These are phyloP conservation scores for Mythimna ferrago DNA, from an alignment of 2,888 invertebrate genomes.

Conservation along the genomic window DNA sequence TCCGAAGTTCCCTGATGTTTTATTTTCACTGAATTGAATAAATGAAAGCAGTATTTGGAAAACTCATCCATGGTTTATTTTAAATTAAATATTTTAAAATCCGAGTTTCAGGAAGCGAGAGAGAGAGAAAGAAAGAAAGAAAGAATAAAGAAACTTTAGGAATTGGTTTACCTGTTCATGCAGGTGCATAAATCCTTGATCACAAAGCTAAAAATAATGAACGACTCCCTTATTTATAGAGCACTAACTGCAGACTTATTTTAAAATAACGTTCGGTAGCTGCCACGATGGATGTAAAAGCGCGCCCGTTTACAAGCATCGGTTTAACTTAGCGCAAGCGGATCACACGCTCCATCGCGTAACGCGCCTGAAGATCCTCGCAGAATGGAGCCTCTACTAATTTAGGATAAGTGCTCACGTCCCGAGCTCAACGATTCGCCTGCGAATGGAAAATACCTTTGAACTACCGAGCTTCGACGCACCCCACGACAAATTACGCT, in stretches of 20 bases:
- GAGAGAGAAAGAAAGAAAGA: neutral
- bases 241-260: constrained; percentile 45
- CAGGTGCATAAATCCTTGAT: constrained; percentile 8
- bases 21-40: constrained; percentile 19
- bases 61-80: constrained; percentile 4
- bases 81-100: constrained; percentile 26
- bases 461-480: constrained; percentile 74
- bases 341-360: constrained; percentile 80
- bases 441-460: constrained; percentile 77
- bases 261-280: constrained; percentile 56
- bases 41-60: constrained; percentile 16
- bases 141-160: constrained; percentile 4
- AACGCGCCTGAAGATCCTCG: constrained; percentile 72
- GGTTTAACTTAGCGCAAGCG: constrained; percentile 78
- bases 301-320: constrained; percentile 73
- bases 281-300: constrained; percentile 67
- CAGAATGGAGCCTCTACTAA: constrained; percentile 78
- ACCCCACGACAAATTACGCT: constrained; percentile 72
- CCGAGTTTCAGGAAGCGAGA: neutral
- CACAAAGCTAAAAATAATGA: constrained; percentile 50
- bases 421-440: constrained; percentile 76
- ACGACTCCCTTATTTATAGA: constrained; percentile 46
- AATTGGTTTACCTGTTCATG: constrained; percentile 14
- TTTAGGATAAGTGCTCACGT: constrained; percentile 87
- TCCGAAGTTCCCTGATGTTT: constrained; percentile 22